Percentiles rank a stretch among this genome's conserved stretches.
phyloP scores from a whole-genome alignment of 1,140 invertebrate genomes.

The Theocolax elegans region DNA sequence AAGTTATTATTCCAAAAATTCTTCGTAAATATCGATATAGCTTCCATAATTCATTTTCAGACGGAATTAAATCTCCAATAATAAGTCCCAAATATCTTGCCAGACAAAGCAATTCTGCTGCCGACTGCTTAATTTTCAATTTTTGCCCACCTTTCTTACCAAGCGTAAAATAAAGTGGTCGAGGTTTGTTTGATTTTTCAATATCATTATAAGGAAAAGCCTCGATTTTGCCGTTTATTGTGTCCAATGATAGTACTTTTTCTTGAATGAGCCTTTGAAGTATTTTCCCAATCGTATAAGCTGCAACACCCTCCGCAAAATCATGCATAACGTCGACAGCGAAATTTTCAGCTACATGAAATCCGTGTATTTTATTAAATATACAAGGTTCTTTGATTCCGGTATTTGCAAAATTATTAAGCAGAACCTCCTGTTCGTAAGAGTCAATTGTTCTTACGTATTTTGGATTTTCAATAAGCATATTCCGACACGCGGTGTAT shows the following conservation, averaged over 20 bases:
- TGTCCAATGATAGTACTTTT: slow-evolving; percentile 39
- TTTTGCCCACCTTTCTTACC: slow-evolving; percentile 6
- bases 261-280: slow-evolving; percentile 27
- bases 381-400: slow-evolving; percentile 36
- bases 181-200: slow-evolving; percentile 39
- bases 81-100: slow-evolving; percentile 40
- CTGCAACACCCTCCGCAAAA: slow-evolving; percentile 35
- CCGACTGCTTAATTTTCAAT: slow-evolving; percentile 45
- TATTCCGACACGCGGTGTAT: neutral
- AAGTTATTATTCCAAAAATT: slow-evolving; percentile 39
- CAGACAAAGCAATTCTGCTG: slow-evolving; percentile 44
- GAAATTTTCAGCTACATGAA: slow-evolving; percentile 44
- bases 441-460: slow-evolving; percentile 20
- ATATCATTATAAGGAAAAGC: slow-evolving; percentile 34
- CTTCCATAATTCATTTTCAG: slow-evolving; percentile 35
- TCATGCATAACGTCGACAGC: slow-evolving; percentile 42
- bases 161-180: slow-evolving; percentile 20
- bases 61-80: slow-evolving; percentile 30
- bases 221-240: slow-evolving; percentile 41
- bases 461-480: slow-evolving; percentile 11
- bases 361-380: slow-evolving; percentile 36
- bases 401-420: slow-evolving; percentile 9
- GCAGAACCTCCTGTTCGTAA: slow-evolving; percentile 21
- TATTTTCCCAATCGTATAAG: slow-evolving; percentile 41
- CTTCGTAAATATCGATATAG: slow-evolving; percentile 35